Evolutionary conservation across 2,113 vertebrate genomes (phyloP).

Genomic region (Nothoprocta pentlandii): DNA sequence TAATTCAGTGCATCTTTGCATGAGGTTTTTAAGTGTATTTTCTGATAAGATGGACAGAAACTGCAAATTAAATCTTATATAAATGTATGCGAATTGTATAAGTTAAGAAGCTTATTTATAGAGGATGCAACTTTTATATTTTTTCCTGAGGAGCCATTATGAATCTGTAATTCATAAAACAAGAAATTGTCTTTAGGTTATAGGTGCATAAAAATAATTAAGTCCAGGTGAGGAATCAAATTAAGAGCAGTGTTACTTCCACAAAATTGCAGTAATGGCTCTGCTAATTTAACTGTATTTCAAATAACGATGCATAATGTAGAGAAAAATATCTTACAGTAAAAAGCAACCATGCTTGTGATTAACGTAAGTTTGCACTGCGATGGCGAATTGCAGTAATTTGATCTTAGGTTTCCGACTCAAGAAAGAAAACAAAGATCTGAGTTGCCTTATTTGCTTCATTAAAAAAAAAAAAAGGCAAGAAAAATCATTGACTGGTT

Average conservation of each 20-base stretch:
- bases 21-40: neutral
- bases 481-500: neutral
- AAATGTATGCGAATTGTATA: neutral
- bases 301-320: neutral
- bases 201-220: neutral
- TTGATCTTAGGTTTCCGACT: neutral
- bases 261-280: neutral
- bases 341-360: neutral
- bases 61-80: fast-evolving
- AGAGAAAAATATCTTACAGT: neutral
- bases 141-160: neutral
- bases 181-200: neutral
- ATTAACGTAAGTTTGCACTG: neutral
- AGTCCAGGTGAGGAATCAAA: neutral
- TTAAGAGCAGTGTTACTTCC: neutral
- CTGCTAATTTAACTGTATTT: neutral
- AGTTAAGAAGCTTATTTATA: neutral
- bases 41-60: neutral
- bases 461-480: neutral
- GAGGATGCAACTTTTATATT: neutral
- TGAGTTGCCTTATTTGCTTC: neutral
- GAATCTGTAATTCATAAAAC: neutral
- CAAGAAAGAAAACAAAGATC: neutral
- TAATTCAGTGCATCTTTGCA: neutral
- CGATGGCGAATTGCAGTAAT: fast-evolving